A percentile compares a stretch with the other conserved stretches of the same genome.
phyloP scores from a whole-genome alignment of 2,888 invertebrate genomes.

The Strigamia transsilvanica region DNA sequence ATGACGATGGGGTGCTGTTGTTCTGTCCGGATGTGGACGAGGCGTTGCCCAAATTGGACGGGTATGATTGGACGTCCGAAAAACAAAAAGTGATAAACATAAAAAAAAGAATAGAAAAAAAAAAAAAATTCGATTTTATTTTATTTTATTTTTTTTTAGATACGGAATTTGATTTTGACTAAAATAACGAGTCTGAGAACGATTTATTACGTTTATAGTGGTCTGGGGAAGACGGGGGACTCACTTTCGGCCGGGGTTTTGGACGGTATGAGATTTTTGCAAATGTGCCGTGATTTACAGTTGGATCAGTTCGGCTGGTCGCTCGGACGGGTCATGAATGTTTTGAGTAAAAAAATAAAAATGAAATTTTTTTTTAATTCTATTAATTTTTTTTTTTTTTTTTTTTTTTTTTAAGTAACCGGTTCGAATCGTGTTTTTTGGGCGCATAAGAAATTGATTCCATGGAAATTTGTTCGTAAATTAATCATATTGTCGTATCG shows the following conservation, averaged over 20 bases:
- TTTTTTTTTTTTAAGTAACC: background rate
- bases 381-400: background rate
- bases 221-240: background rate
- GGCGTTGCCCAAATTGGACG: background rate
- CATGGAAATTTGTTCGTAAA: conserved; percentile 1
- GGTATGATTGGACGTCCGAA: background rate
- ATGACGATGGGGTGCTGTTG: background rate
- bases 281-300: conserved; percentile 1
- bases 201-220: conserved; percentile 16
- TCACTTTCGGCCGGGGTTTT: background rate
- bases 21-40: background rate
- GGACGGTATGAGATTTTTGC: background rate
- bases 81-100: background rate
- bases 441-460: background rate
- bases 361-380: background rate
- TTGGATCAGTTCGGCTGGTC: background rate
- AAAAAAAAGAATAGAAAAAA: background rate
- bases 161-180: background rate
- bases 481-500: background rate
- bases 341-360: background rate
- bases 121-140: background rate
- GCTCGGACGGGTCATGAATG: background rate
- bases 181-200: background rate
- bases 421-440: background rate
- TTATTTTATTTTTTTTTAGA: background rate